Evolutionary conservation across 2,113 vertebrate species (phyloP).

Genomic region (Ploceus nigricollis): DNA sequence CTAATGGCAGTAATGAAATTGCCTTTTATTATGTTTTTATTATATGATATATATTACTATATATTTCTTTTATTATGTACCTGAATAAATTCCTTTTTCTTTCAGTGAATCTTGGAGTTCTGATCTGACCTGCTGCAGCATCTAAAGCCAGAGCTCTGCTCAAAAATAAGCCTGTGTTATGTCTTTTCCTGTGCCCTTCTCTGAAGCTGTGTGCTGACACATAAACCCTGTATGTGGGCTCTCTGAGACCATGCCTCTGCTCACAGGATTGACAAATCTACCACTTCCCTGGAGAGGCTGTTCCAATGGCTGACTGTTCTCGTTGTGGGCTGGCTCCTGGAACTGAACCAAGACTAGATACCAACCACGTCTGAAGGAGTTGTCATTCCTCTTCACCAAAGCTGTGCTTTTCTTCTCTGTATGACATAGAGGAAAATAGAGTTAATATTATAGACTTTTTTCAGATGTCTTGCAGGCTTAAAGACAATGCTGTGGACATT

Average conservation of each 20-base stretch:
- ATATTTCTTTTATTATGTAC: neutral
- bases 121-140: neutral
- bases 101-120: neutral
- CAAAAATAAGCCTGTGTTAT: neutral
- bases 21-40: neutral
- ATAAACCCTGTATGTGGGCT: neutral
- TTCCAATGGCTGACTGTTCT: neutral
- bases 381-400: neutral
- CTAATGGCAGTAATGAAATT: neutral
- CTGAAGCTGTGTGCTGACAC: accelerated
- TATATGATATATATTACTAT: too few species aligned
- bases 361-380: neutral
- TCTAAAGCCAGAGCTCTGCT: neutral
- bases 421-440: neutral
- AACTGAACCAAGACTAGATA: neutral
- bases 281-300: neutral
- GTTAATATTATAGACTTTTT: neutral
- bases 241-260: neutral
- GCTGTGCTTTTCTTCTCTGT: neutral
- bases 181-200: neutral
- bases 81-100: neutral
- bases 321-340: neutral
- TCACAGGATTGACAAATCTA: neutral
- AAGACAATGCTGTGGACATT: neutral
- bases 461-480: neutral